phyloP scores from a whole-genome alignment of 2,888 invertebrate species.

The Micoletzkya japonica region DNA sequence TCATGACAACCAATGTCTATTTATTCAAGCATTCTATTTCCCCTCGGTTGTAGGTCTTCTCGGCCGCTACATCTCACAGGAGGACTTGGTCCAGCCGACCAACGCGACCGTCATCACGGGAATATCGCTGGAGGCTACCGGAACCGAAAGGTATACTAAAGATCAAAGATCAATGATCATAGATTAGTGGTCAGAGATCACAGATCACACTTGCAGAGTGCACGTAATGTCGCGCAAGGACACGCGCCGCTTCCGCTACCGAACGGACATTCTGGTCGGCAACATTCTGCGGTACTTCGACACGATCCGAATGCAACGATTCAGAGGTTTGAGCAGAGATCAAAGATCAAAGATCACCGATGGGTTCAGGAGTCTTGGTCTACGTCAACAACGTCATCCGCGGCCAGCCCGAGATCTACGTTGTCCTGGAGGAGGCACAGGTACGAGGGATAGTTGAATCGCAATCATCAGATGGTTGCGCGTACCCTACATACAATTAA shows the following conservation, averaged over 20 bases:
- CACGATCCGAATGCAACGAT: conserved; percentile 61
- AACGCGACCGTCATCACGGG: conserved; percentile 63
- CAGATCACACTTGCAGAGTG: conserved; percentile 52
- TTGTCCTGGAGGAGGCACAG: conserved; percentile 60
- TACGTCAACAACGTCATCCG: conserved; percentile 63
- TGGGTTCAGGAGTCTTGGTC: conserved; percentile 52
- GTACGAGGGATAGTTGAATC: neutral
- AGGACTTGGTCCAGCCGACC: conserved; percentile 61
- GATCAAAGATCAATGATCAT: neutral
- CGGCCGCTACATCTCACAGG: conserved; percentile 55
- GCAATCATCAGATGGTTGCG: neutral
- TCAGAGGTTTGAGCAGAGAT: conserved; percentile 40
- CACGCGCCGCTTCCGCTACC: conserved; percentile 49
- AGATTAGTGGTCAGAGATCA: neutral
- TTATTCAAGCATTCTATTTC: no score
- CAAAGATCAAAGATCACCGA: neutral
- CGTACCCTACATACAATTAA: neutral
- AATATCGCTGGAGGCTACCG: conserved; percentile 44
- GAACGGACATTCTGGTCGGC: conserved; percentile 62
- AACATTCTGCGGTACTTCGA: conserved; percentile 63
- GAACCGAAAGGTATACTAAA: conserved; percentile 26
- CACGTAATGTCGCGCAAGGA: conserved; percentile 60
- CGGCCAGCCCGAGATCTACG: conserved; percentile 63
- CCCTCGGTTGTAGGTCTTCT: conserved; percentile 24
- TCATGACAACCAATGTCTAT: no score